Percentiles rank a stretch among this genome's conserved stretches.
Conservation (phyloP, 2,888 invertebrate species). For the Clitarchus hookeri region DNA sequence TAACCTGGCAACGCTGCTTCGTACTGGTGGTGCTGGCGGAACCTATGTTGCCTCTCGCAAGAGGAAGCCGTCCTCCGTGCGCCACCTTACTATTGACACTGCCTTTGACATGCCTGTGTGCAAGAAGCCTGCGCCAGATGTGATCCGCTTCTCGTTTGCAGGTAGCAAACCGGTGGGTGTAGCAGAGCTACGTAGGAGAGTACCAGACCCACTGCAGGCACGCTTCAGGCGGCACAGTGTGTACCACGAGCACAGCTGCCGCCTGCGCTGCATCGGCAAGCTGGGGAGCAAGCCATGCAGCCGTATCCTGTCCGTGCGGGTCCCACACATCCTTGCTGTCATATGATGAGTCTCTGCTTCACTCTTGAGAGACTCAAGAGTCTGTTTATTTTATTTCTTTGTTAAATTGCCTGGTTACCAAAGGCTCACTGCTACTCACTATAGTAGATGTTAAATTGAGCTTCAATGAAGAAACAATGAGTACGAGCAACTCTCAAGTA, state of each 20-base stretch:
- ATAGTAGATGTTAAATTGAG: no score
- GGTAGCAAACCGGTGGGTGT: slow-evolving; percentile 32
- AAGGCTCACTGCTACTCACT: no score
- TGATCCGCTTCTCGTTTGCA: slow-evolving; percentile 34
- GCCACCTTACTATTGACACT: slow-evolving; percentile 10
- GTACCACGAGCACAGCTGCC: slow-evolving; percentile 25
- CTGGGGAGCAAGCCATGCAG: background rate
- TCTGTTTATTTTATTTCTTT: no score
- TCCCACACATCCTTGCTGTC: background rate
- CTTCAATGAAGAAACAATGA: no score
- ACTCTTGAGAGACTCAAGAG: no score
- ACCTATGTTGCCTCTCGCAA: background rate
- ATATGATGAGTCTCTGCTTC: background rate
- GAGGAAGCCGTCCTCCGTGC: background rate
- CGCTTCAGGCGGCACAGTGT: slow-evolving; percentile 28
- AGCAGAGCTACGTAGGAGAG: slow-evolving; percentile 11
- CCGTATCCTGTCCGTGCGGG: background rate
- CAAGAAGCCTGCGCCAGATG: background rate
- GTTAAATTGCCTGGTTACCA: no score
- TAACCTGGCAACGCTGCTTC: slow-evolving; percentile 23
- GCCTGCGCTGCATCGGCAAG: slow-evolving; percentile 27
- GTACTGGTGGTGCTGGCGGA: background rate
- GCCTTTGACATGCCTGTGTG: slow-evolving; percentile 22
- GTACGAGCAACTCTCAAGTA: no score
- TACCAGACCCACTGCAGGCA: slow-evolving; percentile 24